Evolutionary conservation across 2,888 invertebrate genomes (phyloP), one percentile per base, ranked within the genome.

Genomic region (Maniola hyperantus): DNA sequence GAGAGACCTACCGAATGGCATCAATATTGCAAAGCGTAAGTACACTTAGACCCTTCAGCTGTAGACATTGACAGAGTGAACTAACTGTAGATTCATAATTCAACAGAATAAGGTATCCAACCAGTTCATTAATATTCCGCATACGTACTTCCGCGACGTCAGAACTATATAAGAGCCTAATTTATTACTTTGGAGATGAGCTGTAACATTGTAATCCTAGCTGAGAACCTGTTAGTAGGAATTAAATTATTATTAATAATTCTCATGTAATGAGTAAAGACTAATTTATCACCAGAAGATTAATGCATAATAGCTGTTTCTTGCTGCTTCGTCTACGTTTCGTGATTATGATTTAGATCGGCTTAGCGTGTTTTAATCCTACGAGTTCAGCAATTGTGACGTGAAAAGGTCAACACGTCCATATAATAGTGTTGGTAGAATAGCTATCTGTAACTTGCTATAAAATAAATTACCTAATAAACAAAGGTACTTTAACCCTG

Each of bases 11-110:
- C 91, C 0, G 78, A 82, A 0, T 94, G 94, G 93, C 95, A 96
- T 79, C 82, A 89, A 68, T 85, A 87, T 68, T 97, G 96, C 82
- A 88, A 95, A 79, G 93, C 92, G 94, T 96, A 90, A 93, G 94
- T 94, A 46, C 5, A 20, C 4, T 18, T 5, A 51, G 8, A 53
- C 4, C 8, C n/a, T 46, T 15, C 15, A n/a, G n/a, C n/a, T n/a
- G n/a, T 15, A n/a, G 6, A 11, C n/a, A n/a, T n/a, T n/a, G n/a
- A n/a, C n/a, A n/a, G n/a, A n/a, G n/a, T n/a, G n/a, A n/a, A n/a
- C n/a, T n/a, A n/a, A n/a, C n/a, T n/a, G n/a, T n/a, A 4, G 10
- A 10, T 10, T 39, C 4, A 39, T 11, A 42, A 42, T 46, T 50
- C 18, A 34, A 18, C 5, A 39, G 33, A 42, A 44, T 50, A 26